Evolutionary conservation across 2,888 invertebrate genomes (phyloP), one percentile per base, ranked within the genome.

Genomic region (Lagria hirta): DNA sequence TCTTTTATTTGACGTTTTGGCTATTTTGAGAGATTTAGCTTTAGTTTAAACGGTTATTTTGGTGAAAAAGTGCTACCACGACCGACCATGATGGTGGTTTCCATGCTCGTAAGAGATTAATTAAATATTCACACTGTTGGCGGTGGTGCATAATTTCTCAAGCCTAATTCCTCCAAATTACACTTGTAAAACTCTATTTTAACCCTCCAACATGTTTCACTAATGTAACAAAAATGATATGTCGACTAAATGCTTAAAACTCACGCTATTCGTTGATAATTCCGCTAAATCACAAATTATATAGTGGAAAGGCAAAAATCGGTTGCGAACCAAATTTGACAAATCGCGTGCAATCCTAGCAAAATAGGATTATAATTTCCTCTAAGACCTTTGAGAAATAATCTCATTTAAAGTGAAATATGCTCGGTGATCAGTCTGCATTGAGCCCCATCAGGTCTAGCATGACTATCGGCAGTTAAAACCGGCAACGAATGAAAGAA

Each of bases 201-300:
- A 36, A 37, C 17, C 35, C 26, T 13, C 16, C 18, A 29, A 37
- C 27, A 38, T 32, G 22, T 40, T 33, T 22, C 14, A 36, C 42
- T 47, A 47, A 47, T 47, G 47, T 30, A 32, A 36, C 37, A 36
- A 37, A 47, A 47, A 47, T 47, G 37, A 42, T 47, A 47, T 20
- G 42, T 42, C 16, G 24, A 12, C 35, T 27, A 41, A 46, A 46
- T 46, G 46, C 41, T 30, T 30, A 16, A 15, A 15, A 32, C 27
- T 29, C 46, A 46, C 46, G 46, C 46, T 23, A 45, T 33, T 38
- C 15, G 6, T 18, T 22, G 20, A 23, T 33, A 38, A 45, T 40
- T 38, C 29, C 22, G 22, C 24, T 12, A 38, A 38, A 30, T 38
- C 32, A 18, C 26, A 18, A 24, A 24, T 40, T 32, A 28, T 20